Conservation (phyloP, 1,140 invertebrate species). For the Aphaenogaster ashmeadi region DNA sequence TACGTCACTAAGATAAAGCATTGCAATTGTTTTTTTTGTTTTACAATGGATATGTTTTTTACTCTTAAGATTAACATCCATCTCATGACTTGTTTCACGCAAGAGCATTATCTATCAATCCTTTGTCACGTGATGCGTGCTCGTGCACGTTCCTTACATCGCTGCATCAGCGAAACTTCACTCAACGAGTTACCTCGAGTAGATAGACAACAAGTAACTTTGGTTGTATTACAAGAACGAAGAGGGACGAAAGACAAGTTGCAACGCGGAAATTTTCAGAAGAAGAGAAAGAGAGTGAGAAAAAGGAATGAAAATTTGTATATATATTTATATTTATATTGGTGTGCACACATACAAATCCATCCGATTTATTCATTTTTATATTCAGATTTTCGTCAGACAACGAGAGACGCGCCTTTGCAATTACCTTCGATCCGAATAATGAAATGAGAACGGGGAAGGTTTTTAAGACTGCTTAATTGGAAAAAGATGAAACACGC, state of each 20-base stretch:
- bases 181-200: not conserved
- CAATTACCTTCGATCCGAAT: slow-evolving; percentile 25
- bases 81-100: slow-evolving; percentile 12
- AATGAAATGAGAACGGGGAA: not conserved
- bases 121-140: not conserved
- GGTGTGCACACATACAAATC: not conserved
- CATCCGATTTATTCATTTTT: not conserved
- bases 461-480: slow-evolving; percentile 1
- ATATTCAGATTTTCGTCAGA: not conserved
- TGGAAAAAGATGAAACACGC: slow-evolving; percentile 10
- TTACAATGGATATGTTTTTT: not conserved
- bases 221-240: not conserved
- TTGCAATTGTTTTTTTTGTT: not conserved
- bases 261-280: not conserved
- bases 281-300: not conserved
- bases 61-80: not conserved
- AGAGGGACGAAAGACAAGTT: not conserved
- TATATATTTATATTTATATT: not conserved
- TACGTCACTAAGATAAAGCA: not conserved
- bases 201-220: slow-evolving; percentile 44
- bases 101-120: slow-evolving; percentile 8
- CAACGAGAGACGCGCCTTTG: not conserved
- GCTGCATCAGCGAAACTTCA: slow-evolving; percentile 34
- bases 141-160: slow-evolving; percentile 9
- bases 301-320: too few species aligned